Base-by-base conservation (phyloP, 1,140 invertebrate species). In the Musca domestica region DNA sequence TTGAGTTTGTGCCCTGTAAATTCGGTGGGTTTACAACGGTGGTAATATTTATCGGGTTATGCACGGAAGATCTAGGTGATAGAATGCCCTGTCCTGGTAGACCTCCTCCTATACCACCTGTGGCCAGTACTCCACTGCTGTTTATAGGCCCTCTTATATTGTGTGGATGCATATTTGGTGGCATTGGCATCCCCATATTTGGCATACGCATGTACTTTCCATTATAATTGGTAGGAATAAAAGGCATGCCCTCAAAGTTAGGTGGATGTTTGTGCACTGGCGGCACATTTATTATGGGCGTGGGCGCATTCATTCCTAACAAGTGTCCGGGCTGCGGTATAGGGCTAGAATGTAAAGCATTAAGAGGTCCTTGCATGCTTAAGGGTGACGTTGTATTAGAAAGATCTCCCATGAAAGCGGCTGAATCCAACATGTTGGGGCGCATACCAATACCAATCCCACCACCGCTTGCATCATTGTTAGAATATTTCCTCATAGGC, bases 341-440 rank as follows among this genome's bases (percentile, higher is more conserved):
- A 17, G 75, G 71, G 71, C 74, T 76, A 64, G 76, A 71, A 56
- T 75, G 75, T 17, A 70, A 46, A 17, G 72, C 69, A 51, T 72
- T 34, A n/a, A 66, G 15, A 30, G 49, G n/a, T 20, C 51, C 63
- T 5, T 66, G 64, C 23, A 54, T n/a, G 34, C 66, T 51, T 23
- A 69, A 34, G 22, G 67, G 63, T 30, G 67, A 54, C 10, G 68
- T 58, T 9, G 52, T 48, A 66, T 58, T 64, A n/a, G 63, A 48
- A 41, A 47, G 22, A 17, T 25, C 63, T 17, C 20, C 47, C n/a
- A 64, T 46, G 34, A 25, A 64, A 25, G 23, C 34, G 12, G 34
- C n/a, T 1, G 41, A 7, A 48, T 64, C 52, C 56, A 49, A 23
- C 5, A 64, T n/a, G 25, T 48, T 64, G 46, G 56, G 56, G 2